These are phyloP conservation scores for Uropetala carovei DNA, from an alignment of 2,888 invertebrate species.

Conservation along the genomic window DNA sequence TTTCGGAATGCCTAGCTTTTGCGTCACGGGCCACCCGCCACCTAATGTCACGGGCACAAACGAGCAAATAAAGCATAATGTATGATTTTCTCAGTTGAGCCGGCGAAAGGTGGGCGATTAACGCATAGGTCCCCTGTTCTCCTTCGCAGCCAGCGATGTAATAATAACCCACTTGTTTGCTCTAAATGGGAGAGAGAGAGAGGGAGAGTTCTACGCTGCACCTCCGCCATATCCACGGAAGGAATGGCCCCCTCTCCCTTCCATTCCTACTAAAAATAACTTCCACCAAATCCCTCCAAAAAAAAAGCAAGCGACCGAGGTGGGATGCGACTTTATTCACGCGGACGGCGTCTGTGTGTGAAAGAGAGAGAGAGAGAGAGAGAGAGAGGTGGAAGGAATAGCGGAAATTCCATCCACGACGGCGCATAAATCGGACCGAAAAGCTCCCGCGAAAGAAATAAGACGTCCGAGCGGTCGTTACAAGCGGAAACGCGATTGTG, in stretches of 20 bases:
- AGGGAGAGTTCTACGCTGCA: not conserved
- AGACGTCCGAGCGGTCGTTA: not conserved
- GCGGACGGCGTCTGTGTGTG: not conserved
- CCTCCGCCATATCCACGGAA: not conserved
- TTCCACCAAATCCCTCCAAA: not conserved
- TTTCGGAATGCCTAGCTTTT: not conserved
- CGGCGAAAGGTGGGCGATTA: not conserved
- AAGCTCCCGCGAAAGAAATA: not conserved
- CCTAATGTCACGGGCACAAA: not conserved
- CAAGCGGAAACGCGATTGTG: no score
- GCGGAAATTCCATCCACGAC: not conserved
- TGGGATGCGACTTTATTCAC: not conserved
- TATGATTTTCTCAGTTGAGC: not conserved
- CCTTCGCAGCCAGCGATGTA: not conserved
- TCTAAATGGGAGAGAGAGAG: not conserved
- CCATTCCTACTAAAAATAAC: constrained; percentile 21
- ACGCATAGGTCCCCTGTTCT: not conserved
- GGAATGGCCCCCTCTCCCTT: not conserved
- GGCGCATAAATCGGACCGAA: not conserved
- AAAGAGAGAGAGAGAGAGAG: no score
- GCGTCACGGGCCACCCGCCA: not conserved
- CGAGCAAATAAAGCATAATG: not conserved
- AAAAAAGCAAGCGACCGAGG: not conserved
- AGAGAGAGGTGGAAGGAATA: no score
- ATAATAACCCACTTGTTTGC: constrained; percentile 28